Base-by-base conservation (phyloP, 2,797 vertebrate species). In the Aulostomus chinensis region DNA sequence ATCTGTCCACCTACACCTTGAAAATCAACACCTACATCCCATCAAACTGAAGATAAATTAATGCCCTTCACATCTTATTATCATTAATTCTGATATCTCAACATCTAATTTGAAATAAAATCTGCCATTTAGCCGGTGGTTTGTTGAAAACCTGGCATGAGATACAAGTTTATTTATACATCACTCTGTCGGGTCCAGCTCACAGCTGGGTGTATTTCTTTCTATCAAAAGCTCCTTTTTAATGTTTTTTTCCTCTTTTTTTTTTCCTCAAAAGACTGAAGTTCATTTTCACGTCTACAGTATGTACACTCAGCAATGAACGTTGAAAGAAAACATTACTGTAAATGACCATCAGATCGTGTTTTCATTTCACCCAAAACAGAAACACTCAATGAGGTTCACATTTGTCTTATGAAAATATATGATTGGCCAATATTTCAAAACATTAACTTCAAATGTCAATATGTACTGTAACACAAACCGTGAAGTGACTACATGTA, bases 181-280 rank as follows among this genome's bases (percentile, higher is more conserved):
- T 87, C 72, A 73, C 83, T 81, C 83, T 86, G 84, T 83, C 33
- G 48, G 66, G 82, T 87, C 86, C 87, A 90, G 74, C 83, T 81
- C 89, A 81, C 85, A 91, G 88, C 81, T 61, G 85, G 89, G 79
- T 64, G 81, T 78, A 83, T 84, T 85, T 88, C 85, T 52, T 73
- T 87, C 84, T 55, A 84, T 91, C 85, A 91, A 91, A 89, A 91
- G 88, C 81, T 80, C 86, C 78, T 89, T 90, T 90, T 89, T 62
- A 58, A 43, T 39, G 52, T 20, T 52, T 76, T 64, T 70, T 17
- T 55, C 12, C 52, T 29, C 8, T 32, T 34, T 36, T 46, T 70
- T 76, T 83, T 83, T 26, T 42, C 8, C n/a, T 14, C 33, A 18
- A 31, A 35, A 40, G 20, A 31, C 48, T 37, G 50, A 73, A 73